Conservation (phyloP, 2,888 invertebrate genomes). For the Euphydryas editha region DNA sequence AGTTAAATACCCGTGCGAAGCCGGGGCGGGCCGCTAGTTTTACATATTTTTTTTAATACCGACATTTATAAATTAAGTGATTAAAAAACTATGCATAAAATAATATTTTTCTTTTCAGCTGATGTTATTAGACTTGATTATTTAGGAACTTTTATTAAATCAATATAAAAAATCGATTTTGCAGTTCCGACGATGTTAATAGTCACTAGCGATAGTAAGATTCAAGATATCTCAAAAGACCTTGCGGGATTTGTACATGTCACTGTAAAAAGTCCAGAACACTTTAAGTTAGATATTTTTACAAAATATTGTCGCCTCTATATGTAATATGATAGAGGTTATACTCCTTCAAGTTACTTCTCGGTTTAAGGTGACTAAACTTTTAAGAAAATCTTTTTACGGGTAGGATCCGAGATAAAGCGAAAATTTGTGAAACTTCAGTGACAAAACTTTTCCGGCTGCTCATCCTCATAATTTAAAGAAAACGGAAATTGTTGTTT, state of each 20-base stretch:
- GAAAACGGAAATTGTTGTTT: constrained; percentile 25
- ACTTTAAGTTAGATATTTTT: not conserved
- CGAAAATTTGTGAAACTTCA: constrained; percentile 32
- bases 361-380: constrained; percentile 20
- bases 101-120: no score
- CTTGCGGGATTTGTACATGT: constrained; percentile 1
- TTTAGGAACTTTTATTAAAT: no score
- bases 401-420: constrained; percentile 31
- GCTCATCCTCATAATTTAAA: constrained; percentile 27
- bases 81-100: no score
- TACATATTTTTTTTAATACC: no score
- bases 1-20: no score
- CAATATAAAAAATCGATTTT: no score
- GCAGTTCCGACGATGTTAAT: no score
- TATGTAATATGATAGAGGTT: not conserved
- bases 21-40: no score
- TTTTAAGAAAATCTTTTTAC: constrained; percentile 33
- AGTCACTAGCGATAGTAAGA: no score
- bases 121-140: no score
- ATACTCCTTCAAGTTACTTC: not conserved
- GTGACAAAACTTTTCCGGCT: constrained; percentile 27
- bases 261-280: not conserved
- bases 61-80: no score
- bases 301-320: not conserved
- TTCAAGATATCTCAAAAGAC: not conserved